A percentile compares a stretch with the other conserved stretches of the same genome.
Conservation (phyloP, 2,113 vertebrate species). For the Coreoperca whiteheadi region DNA sequence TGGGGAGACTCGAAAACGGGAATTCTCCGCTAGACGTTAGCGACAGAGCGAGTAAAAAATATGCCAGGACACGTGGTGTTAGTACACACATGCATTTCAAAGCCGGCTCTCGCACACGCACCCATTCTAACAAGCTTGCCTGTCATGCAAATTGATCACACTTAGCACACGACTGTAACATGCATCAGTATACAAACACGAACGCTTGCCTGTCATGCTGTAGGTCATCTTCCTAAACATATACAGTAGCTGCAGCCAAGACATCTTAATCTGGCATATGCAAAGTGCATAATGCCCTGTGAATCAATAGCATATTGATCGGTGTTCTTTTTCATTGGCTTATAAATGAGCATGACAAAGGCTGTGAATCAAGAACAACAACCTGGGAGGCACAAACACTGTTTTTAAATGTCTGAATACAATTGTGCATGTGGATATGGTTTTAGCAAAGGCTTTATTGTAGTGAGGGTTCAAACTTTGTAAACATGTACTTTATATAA, state of each 20-base stretch:
- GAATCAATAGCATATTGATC: slow-evolving; percentile 25
- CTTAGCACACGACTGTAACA: not conserved
- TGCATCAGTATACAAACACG: not conserved
- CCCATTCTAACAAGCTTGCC: not conserved
- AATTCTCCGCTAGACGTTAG: slow-evolving; percentile 40
- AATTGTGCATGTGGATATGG: not conserved
- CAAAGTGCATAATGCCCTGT: not conserved
- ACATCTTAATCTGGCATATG: not conserved
- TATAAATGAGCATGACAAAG: not conserved
- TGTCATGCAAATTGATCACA: not conserved
- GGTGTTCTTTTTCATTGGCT: not conserved
- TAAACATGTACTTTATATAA: not conserved
- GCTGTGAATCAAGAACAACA: not conserved
- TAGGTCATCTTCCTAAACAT: not conserved
- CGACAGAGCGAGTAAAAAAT: slow-evolving; percentile 1
- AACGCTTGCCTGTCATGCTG: not conserved
- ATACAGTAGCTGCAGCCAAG: not conserved
- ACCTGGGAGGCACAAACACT: not conserved
- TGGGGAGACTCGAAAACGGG: slow-evolving; percentile 25
- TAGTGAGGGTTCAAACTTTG: not conserved
- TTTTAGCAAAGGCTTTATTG: not conserved
- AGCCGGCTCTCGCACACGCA: not conserved
- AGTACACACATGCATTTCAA: slow-evolving; percentile 1
- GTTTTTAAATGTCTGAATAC: not conserved
- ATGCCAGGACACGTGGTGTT: not conserved